phyloP scores from a whole-genome alignment of 2,888 invertebrate genomes.

The Lymantria dispar region DNA sequence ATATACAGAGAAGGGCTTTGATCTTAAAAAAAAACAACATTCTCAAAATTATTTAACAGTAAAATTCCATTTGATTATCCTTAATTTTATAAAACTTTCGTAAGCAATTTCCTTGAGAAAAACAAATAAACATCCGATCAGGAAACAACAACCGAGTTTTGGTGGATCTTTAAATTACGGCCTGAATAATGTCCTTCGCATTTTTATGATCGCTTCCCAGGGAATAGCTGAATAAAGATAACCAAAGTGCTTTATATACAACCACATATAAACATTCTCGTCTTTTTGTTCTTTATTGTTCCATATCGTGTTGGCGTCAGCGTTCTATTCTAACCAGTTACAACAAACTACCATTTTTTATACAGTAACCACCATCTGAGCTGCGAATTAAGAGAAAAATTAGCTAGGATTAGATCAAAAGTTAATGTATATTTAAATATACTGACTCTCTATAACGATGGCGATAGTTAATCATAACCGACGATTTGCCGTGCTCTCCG shows the following conservation, averaged over 20 bases:
- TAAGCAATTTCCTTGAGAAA: constrained; percentile 19
- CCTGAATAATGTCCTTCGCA: constrained; percentile 27
- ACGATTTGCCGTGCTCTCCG: too few species aligned
- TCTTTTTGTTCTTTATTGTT: too few species aligned
- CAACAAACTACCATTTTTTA: too few species aligned
- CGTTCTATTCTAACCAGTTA: neutral
- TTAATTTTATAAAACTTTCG: constrained; percentile 19
- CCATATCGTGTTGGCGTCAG: too few species aligned
- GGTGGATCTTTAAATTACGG: constrained; percentile 34
- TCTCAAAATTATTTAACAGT: neutral
- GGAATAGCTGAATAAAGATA: constrained; percentile 36
- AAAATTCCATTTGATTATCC: constrained; percentile 24
- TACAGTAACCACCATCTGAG: too few species aligned
- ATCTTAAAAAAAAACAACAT: too few species aligned
- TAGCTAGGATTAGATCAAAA: too few species aligned
- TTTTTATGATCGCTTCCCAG: constrained; percentile 35
- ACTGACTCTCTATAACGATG: too few species aligned
- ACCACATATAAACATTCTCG: constrained; percentile 3
- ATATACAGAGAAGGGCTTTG: too few species aligned
- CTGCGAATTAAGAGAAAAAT: too few species aligned
- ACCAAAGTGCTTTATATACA: constrained; percentile 14
- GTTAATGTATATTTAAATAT: too few species aligned
- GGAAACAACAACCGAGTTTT: constrained; percentile 23
- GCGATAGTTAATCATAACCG: too few species aligned
- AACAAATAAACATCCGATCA: constrained; percentile 33